Evolutionary conservation across 2,797 vertebrate species (phyloP).

Genomic region (Enteromius mattozi): DNA sequence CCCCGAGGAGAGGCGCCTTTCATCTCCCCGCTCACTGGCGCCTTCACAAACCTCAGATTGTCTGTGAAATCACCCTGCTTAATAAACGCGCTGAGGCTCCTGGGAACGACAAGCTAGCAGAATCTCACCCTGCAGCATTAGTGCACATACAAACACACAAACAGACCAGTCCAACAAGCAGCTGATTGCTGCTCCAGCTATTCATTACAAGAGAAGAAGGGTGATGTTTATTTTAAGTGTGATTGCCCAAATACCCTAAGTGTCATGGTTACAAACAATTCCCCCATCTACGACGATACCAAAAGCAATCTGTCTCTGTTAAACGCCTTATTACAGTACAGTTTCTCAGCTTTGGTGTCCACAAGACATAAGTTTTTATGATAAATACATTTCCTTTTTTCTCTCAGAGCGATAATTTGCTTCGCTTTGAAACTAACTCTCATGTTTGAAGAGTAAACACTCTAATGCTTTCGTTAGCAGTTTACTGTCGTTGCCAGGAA

Average conservation of each 20-base stretch:
- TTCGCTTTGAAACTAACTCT: conserved; percentile 31
- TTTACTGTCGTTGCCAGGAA: conserved; percentile 22
- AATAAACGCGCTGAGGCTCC: conserved; percentile 75
- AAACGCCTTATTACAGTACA: conserved; percentile 38
- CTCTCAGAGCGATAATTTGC: conserved; percentile 11
- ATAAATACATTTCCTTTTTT: conserved; percentile 13
- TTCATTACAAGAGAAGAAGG: conserved; percentile 54
- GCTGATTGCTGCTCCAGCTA: conserved; percentile 56
- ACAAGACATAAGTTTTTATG: conserved; percentile 33
- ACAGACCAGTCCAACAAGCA: conserved; percentile 53
- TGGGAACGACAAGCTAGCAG: conserved; percentile 71
- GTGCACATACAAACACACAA: conserved; percentile 52
- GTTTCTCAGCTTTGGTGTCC: conserved; percentile 16
- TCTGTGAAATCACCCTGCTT: conserved; percentile 84
- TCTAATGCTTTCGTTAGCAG: conserved; percentile 11
- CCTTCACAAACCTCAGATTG: conserved; percentile 85
- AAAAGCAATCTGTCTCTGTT: conserved; percentile 46
- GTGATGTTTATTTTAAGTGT: conserved; percentile 54
- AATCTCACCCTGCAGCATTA: conserved; percentile 64
- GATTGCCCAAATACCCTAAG: conserved; percentile 47
- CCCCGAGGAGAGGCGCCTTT: conserved; percentile 83
- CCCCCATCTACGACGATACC: conserved; percentile 4
- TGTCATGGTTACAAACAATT: conserved; percentile 51
- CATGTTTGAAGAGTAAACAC: conserved; percentile 39
- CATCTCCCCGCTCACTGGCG: conserved; percentile 85